A percentile compares a stretch with the other conserved stretches of the same genome.
Evolutionary conservation across 92 coral and sea anemone species (phyloP).

Genomic region (Palythoa caribaeorum): DNA sequence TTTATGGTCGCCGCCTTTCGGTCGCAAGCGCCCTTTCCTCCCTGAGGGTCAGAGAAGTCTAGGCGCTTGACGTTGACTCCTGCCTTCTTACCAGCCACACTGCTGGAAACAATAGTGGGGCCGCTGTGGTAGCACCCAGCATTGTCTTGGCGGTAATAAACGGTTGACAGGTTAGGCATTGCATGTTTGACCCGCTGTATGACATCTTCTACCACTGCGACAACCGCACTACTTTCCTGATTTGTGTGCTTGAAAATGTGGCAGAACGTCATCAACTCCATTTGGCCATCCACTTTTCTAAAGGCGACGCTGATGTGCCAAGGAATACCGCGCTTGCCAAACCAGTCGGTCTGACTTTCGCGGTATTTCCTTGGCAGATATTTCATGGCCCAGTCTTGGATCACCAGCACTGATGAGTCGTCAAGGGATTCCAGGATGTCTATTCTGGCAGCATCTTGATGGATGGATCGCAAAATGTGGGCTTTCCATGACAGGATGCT

Average conservation of each 20-base stretch:
- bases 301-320: conserved; percentile 29
- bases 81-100: conserved; percentile 42
- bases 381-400: conserved; percentile 39
- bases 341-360: conserved; percentile 29
- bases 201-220: conserved; percentile 34
- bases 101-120: conserved; percentile 51
- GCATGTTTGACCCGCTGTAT: conserved; percentile 49
- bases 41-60: neutral
- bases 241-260: conserved; percentile 18
- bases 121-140: conserved; percentile 62
- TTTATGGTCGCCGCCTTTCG: too few species aligned
- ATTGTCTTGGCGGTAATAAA: conserved; percentile 60
- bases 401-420: conserved; percentile 6
- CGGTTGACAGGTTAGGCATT: conserved; percentile 54
- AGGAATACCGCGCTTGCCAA: conserved; percentile 46
- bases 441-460: conserved; percentile 25
- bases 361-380: conserved; percentile 43
- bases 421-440: conserved; percentile 9
- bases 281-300: conserved; percentile 17
- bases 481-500: conserved; percentile 37
- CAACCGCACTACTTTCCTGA: conserved; percentile 33
- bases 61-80: conserved; percentile 44
- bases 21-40: too few species aligned
- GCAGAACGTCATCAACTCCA: conserved; percentile 19
- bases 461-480: conserved; percentile 28